Percentiles rank a stretch among this genome's conserved stretches.
These are phyloP conservation scores for Falcaria lacertinaria DNA, from an alignment of 2,888 invertebrate genomes.

Conservation along the genomic window DNA sequence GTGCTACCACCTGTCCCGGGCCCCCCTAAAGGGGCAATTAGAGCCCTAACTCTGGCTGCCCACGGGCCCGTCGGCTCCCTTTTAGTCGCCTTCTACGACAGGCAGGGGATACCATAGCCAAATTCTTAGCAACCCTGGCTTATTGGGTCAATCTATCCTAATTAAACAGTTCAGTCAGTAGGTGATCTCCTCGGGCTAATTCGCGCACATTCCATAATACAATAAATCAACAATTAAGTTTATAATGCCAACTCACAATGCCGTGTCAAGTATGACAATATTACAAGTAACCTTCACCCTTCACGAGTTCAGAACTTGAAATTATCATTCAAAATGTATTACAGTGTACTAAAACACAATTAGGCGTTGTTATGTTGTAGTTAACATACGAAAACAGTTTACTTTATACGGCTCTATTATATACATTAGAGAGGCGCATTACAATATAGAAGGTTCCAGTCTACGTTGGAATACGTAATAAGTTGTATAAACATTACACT, in stretches of 20 bases:
- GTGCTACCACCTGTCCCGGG: no score
- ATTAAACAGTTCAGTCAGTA: no score
- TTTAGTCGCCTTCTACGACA: no score
- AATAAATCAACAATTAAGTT: not conserved
- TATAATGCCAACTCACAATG: not conserved
- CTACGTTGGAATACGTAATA: not conserved
- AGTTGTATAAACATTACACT: conserved; percentile 19
- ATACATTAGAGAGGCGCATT: no score
- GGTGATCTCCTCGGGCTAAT: no score
- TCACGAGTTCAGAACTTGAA: not conserved
- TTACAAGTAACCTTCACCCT: not conserved
- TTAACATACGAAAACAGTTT: conserved; percentile 31
- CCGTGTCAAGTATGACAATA: not conserved
- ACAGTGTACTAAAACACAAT: conserved; percentile 19
- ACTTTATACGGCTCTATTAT: conserved; percentile 14
- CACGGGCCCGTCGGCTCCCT: no score
- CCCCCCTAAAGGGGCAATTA: no score
- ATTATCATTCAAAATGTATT: not conserved
- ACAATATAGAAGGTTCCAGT: not conserved
- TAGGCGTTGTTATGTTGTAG: conserved; percentile 25
- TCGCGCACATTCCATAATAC: no score
- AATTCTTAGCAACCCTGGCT: no score
- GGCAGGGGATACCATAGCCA: no score
- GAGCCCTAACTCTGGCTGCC: no score
- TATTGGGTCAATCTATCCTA: no score